These are phyloP conservation scores for Crematogaster levior DNA, from an alignment of 2,888 invertebrate species.

Conservation along the genomic window DNA sequence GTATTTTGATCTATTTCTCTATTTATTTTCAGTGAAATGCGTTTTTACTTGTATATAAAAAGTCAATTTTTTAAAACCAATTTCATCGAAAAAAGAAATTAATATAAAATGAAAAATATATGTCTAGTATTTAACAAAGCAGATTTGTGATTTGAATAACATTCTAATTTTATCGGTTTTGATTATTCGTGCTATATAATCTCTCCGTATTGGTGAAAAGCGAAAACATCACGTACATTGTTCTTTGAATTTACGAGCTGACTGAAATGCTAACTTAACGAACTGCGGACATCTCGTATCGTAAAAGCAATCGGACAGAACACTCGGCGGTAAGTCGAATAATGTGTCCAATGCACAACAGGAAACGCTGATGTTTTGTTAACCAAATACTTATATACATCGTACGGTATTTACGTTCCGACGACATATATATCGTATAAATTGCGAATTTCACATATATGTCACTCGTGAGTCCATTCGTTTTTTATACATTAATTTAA, in stretches of 20 bases:
- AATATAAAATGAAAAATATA: too few relatives aligned
- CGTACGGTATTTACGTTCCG: background rate
- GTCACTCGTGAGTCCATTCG: background rate
- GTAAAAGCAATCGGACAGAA: slow-evolving; percentile 57
- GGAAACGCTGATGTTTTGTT: background rate
- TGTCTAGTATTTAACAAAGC: too few relatives aligned
- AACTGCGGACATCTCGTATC: slow-evolving; percentile 45
- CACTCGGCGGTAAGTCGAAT: slow-evolving; percentile 53
- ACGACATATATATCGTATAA: background rate
- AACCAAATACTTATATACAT: background rate
- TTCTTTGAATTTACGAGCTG: background rate
- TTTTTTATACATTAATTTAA: too few relatives aligned
- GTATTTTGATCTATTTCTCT: too few relatives aligned
- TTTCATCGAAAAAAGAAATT: too few relatives aligned
- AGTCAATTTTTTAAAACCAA: too few relatives aligned
- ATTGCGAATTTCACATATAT: background rate
- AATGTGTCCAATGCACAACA: slow-evolving; percentile 55
- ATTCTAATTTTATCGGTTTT: too few relatives aligned
- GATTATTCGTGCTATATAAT: background rate
- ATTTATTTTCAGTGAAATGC: too few relatives aligned
- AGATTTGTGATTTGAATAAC: too few relatives aligned
- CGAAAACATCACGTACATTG: background rate
- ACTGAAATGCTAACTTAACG: slow-evolving; percentile 25
- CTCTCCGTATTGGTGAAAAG: too few relatives aligned
- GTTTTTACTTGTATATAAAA: too few relatives aligned